These are phyloP conservation scores for Stratiomys singularior DNA, from an alignment of 2,888 invertebrate genomes.

Conservation along the genomic window DNA sequence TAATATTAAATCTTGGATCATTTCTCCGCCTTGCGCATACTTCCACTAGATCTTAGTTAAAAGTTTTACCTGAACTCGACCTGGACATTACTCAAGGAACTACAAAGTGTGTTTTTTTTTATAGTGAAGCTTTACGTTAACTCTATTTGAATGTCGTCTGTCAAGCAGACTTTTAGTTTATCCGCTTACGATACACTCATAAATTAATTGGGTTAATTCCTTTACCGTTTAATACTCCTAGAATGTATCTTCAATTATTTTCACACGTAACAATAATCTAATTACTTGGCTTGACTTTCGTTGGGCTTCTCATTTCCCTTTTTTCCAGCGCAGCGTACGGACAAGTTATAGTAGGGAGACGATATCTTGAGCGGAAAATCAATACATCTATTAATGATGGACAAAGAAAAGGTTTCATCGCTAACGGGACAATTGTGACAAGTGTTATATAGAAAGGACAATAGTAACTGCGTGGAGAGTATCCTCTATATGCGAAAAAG, in stretches of 20 bases:
- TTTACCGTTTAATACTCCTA: not conserved
- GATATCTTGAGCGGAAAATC: slow-evolving; percentile 10
- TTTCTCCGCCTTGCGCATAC: no score
- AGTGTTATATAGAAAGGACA: slow-evolving; percentile 6
- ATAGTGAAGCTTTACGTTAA: not conserved
- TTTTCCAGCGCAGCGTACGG: not conserved
- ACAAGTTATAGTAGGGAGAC: not conserved
- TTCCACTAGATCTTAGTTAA: no score
- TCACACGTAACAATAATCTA: slow-evolving; percentile 41
- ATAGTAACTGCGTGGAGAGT: not conserved
- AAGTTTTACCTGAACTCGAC: no score
- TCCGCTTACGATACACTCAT: slow-evolving; percentile 23
- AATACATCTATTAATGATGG: slow-evolving; percentile 7
- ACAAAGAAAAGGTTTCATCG: not conserved
- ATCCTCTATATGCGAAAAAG: not conserved
- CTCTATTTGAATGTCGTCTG: not conserved
- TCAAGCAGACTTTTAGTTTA: not conserved
- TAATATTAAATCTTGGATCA: no score
- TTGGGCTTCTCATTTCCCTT: slow-evolving; percentile 5
- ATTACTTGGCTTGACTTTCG: slow-evolving; percentile 32
- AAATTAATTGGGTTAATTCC: slow-evolving; percentile 44
- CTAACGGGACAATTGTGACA: not conserved
- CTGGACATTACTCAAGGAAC: not conserved
- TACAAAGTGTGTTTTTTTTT: not conserved
- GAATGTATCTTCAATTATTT: slow-evolving; percentile 15